These are phyloP conservation scores for Amphimedon queenslandica DNA, from an alignment of 37 sponge, comb jelly and placozoan genomes.

Conservation along the genomic window DNA sequence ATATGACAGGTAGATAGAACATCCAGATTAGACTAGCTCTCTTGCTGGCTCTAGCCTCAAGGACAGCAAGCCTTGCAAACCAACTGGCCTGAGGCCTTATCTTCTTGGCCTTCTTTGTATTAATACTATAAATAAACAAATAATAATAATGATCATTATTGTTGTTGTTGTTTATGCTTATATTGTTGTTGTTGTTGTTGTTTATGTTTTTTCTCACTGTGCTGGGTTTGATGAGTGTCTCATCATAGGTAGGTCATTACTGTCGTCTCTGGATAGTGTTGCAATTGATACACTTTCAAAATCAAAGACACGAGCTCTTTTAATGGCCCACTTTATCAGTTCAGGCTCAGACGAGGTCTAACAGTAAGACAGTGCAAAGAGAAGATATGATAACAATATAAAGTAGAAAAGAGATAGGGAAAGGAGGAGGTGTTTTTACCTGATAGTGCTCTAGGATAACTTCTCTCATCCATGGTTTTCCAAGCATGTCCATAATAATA, in stretches of 20 bases:
- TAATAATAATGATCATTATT: too few species aligned
- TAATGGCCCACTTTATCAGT: constrained; percentile 30
- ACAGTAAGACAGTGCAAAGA: too few species aligned
- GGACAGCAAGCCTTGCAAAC: constrained; percentile 21
- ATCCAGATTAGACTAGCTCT: constrained; percentile 19
- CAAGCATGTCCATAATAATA: constrained; percentile 63
- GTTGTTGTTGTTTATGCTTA: constrained; percentile 39
- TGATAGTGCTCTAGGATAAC: constrained; percentile 40
- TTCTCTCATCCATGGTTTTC: constrained; percentile 28
- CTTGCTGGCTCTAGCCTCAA: constrained; percentile 56
- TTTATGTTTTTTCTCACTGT: too few species aligned
- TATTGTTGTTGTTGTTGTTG: constrained; percentile 48
- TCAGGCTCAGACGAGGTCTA: constrained; percentile 37
- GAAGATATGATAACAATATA: too few species aligned
- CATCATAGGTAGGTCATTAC: too few species aligned
- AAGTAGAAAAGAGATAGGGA: too few species aligned
- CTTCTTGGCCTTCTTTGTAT: not conserved
- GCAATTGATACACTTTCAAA: not conserved
- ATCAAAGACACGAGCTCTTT: constrained; percentile 16
- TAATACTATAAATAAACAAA: too few species aligned
- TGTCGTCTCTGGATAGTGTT: not conserved
- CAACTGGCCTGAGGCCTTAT: not conserved
- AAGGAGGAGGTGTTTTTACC: too few species aligned
- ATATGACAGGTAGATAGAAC: constrained; percentile 52
- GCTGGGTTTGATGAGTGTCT: too few species aligned